Evolutionary conservation across 2,113 vertebrate genomes (phyloP).

Genomic region (Eira barbara): DNA sequence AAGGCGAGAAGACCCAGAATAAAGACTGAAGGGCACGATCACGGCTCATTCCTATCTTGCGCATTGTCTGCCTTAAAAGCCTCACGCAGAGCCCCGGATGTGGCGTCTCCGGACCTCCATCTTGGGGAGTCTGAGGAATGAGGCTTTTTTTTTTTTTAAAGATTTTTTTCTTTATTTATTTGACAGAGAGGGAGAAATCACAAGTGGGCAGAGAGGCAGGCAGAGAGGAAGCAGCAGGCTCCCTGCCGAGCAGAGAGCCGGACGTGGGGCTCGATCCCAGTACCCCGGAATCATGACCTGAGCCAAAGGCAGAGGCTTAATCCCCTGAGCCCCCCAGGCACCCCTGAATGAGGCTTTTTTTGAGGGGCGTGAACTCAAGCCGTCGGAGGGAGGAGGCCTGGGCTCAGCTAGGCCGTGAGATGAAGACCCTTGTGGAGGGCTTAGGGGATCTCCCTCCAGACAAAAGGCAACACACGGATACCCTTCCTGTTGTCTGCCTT

Average conservation of each 20-base stretch:
- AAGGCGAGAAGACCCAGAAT: background rate
- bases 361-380: background rate
- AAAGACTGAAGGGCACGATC: background rate
- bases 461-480: background rate
- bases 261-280: too few species aligned
- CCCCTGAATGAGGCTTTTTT: background rate
- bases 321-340: too few species aligned
- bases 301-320: too few species aligned
- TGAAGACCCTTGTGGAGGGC: too few species aligned
- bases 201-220: too few species aligned
- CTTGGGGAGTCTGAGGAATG: background rate
- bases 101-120: background rate
- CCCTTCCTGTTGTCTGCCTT: accelerated
- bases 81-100: accelerated
- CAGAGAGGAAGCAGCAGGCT: too few species aligned
- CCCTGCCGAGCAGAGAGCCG: too few species aligned
- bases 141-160: background rate
- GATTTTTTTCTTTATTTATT: too few species aligned
- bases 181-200: too few species aligned
- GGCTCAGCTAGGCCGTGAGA: background rate
- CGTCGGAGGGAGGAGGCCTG: background rate
- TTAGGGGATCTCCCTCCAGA: background rate
- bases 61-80: background rate
- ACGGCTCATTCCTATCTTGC: background rate
- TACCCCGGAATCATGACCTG: too few species aligned